Evolutionary conservation across 1,140 invertebrate species (phyloP), one percentile per base, ranked within the genome.

Genomic region (Heterodera carotae): DNA sequence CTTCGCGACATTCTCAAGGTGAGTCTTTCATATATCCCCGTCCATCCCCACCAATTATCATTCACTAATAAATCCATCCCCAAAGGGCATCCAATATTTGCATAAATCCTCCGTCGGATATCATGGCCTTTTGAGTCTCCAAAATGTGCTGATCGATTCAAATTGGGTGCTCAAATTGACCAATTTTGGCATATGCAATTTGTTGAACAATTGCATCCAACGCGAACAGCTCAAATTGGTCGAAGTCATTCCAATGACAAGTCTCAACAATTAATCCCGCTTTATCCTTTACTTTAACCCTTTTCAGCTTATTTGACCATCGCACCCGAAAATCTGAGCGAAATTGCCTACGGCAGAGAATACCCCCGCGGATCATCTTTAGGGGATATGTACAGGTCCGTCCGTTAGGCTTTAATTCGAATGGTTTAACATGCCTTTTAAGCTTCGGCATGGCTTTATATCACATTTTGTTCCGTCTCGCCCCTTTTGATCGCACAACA

Each of bases 161-260:
- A 86, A 87, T 75, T 86, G 85, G 85, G 86, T 87, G 31, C 75
- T 86, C 36, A 86, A 86, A 68, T 68, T 86, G 22, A 84, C 85
- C 8, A 77, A 86, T 36, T 86, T 86, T 64, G 85, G 85, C 22
- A 81, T 87, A 8, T 56, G 66, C 12, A 83, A 83, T 39, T 33
- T 87, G 68, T 56, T 86, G 2, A 74, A 85, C 60, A 76, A 78
- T 27, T 48, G 73, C n/a, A 80, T 85, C 27, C 68, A 80, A 59
- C 31, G 69, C 2, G 69, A 77, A 29, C 76, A 79, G 29, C 62
- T 85, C 15, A 77, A 84, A 69, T 31, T 87, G 5, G 71, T 71
- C 15, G 83, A 86, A 27, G 76, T 80, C 6, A 78, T 86, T 6
- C 79, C 79, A 1, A 66, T 85, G 12, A 79, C 5, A 48, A 77